phyloP scores from a whole-genome alignment of 2,113 vertebrate species.

The Epinephelus cyanopodus region DNA sequence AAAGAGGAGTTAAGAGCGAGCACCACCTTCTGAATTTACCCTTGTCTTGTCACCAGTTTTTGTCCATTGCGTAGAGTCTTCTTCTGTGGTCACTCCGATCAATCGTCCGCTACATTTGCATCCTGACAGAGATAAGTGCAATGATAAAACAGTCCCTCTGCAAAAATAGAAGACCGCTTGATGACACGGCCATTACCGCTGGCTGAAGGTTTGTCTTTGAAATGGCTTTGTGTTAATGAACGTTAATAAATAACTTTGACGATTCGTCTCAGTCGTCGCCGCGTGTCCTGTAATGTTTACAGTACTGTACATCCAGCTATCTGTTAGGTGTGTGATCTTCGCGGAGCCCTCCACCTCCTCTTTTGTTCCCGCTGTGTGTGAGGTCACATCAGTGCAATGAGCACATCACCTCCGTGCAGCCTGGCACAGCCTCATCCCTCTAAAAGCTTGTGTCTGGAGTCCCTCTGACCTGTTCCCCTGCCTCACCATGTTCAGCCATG shows the following conservation, averaged over 20 bases:
- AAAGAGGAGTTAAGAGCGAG: conserved; percentile 23
- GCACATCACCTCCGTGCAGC: conserved; percentile 59
- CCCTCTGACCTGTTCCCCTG: conserved; percentile 66
- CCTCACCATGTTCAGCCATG: conserved; percentile 72
- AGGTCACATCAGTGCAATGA: conserved; percentile 64
- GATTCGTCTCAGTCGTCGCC: conserved; percentile 12
- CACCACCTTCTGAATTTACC: conserved; percentile 60
- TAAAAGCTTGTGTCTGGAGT: conserved; percentile 70
- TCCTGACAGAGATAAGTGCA: conserved; percentile 64
- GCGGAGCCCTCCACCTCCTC: conserved; percentile 37
- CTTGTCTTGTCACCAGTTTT: conserved; percentile 67
- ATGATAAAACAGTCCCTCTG: conserved; percentile 54
- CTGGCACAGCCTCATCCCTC: conserved; percentile 61
- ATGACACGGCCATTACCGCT: conserved; percentile 57
- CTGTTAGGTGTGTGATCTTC: conserved; percentile 38
- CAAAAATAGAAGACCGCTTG: conserved; percentile 49
- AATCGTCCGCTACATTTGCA: conserved; percentile 60
- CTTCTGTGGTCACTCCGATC: conserved; percentile 54
- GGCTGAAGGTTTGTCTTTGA: conserved; percentile 52
- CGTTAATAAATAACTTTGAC: conserved; percentile 55
- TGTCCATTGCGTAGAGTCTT: conserved; percentile 43
- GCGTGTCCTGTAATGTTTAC: conserved; percentile 41
- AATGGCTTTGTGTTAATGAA: conserved; percentile 67
- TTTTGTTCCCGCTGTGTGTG: conserved; percentile 51
- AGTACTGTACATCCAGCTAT: not conserved